Evolutionary conservation across 2,113 vertebrate genomes (phyloP), one percentile per base, ranked within the genome.

Genomic region (Chionodraco myersi): DNA sequence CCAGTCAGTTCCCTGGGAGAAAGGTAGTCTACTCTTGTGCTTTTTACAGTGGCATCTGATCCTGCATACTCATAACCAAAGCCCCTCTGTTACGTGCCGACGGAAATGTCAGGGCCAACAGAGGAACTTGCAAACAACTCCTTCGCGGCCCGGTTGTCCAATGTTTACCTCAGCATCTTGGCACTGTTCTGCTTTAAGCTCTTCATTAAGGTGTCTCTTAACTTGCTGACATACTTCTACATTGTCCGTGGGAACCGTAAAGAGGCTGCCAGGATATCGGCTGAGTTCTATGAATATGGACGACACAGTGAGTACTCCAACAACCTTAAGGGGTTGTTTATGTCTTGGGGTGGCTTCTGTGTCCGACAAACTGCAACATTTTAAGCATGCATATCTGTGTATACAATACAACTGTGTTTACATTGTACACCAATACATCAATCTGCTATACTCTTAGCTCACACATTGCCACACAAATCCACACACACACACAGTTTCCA

Each of bases 121-220:
- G 85, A 71, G 83, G 91, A 93, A 41, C 67, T 91, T 69, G 66
- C 81, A 77, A 88, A 72, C 91, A 96, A 96, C 78, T 96, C 97
- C 14, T 99, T 99, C 57, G 93, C 96, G 30, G 95, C 95, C 74
- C 97, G 96, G 90, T 90, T 98, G 86, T 96, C 96, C 86, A 98
- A 97, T 92, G 97, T 97, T 93, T 99, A 99, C 94, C 95, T 99
- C 87, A 99, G 97, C 44, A 99, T 99, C 85, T 95, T 98, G 82
- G 96, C 97, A 0, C 96, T 99, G 73, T 99, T 99, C 92, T 99
- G 97, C 90, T 99, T 99, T 89, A 99, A 99, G 80, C 96, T 99
- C 69, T 98, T 99, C 83, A 95, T 99, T 83, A 99, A 98, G 94
- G 97, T 99, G 84, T 97, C 97, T 85, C 97, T 99, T 0, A 98